These are phyloP conservation scores for Cyanoramphus novaezelandiae DNA, from an alignment of 2,113 vertebrate species.

Conservation along the genomic window DNA sequence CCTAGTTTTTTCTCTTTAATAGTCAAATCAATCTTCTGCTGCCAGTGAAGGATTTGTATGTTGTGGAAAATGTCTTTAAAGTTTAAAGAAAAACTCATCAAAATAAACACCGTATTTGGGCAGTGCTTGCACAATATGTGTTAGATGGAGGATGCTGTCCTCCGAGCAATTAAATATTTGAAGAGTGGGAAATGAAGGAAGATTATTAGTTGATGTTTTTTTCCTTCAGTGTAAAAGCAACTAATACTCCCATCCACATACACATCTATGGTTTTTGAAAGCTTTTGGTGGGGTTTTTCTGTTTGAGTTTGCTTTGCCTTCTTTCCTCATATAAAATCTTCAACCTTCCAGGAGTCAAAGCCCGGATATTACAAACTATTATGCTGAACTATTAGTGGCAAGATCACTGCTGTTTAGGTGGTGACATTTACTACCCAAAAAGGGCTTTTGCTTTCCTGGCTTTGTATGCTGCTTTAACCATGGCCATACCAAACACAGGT, in stretches of 20 bases:
- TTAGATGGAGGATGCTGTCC: background rate
- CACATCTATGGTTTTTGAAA: background rate
- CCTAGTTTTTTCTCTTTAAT: background rate
- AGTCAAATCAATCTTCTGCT: background rate
- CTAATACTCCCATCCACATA: background rate
- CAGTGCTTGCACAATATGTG: background rate
- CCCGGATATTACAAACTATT: background rate
- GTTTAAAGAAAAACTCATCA: background rate
- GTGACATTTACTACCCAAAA: background rate
- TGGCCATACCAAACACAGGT: background rate
- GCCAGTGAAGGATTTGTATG: background rate
- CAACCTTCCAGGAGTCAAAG: background rate
- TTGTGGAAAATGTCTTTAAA: background rate
- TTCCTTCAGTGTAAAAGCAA: background rate
- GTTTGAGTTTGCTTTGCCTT: background rate
- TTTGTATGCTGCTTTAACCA: background rate
- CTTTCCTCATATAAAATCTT: background rate
- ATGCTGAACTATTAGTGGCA: background rate
- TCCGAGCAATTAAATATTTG: background rate
- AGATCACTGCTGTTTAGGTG: background rate
- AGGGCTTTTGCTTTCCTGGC: background rate
- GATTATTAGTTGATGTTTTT: background rate
- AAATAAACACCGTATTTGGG: background rate
- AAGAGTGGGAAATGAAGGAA: background rate
- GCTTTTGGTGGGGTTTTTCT: background rate